These are phyloP conservation scores for Tiliacea citrago DNA, from an alignment of 2,888 invertebrate genomes.

Conservation along the genomic window DNA sequence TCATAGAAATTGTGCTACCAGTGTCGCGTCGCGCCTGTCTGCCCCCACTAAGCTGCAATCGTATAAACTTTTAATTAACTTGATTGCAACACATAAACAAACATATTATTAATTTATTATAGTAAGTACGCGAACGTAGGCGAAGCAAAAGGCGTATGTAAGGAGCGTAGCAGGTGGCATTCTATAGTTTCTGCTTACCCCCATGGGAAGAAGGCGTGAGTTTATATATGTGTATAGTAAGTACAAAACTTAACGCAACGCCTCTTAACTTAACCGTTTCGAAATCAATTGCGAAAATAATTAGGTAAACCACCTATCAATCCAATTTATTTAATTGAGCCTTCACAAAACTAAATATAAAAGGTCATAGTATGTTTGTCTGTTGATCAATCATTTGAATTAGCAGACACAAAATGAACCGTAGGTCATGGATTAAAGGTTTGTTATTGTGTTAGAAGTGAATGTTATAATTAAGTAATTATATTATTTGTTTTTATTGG, in stretches of 20 bases:
- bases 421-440: slow-evolving; percentile 20
- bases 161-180: too few relatives aligned
- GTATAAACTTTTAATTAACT: slow-evolving; percentile 28
- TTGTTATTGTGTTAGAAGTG: background rate
- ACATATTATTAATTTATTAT: too few relatives aligned
- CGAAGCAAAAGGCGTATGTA: too few relatives aligned
- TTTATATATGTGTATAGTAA: too few relatives aligned
- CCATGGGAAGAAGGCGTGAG: too few relatives aligned
- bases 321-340: slow-evolving; percentile 55
- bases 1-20: too few relatives aligned
- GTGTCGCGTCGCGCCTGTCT: too few relatives aligned
- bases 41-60: background rate
- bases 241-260: background rate
- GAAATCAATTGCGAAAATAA: slow-evolving; percentile 54
- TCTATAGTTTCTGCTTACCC: too few relatives aligned
- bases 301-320: slow-evolving; percentile 50
- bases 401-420: slow-evolving; percentile 30
- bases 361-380: slow-evolving; percentile 39
- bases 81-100: slow-evolving; percentile 24
- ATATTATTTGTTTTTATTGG: background rate
- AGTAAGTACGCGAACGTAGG: too few relatives aligned
- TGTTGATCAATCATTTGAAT: slow-evolving; percentile 53
- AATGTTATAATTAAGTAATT: background rate
- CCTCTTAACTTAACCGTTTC: slow-evolving; percentile 26
- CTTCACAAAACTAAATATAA: slow-evolving; percentile 29